Conservation (phyloP, 2,113 vertebrate genomes). For the Cinclus cinclus region DNA sequence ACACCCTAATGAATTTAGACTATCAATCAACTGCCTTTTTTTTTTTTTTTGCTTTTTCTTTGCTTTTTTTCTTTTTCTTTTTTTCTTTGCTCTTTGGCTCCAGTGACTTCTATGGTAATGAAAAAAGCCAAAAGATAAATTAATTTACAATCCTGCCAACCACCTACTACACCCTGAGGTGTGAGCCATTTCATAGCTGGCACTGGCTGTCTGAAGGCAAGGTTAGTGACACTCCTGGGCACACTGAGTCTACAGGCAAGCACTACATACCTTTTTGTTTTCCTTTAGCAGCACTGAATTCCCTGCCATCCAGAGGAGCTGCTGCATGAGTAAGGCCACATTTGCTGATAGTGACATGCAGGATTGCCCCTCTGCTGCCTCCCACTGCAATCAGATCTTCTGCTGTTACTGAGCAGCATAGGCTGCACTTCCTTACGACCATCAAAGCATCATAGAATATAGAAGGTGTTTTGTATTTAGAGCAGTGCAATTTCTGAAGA, state of each 20-base stretch:
- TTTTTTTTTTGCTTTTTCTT: not conserved
- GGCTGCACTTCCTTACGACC: not conserved
- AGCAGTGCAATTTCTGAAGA: not conserved
- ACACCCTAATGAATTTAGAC: not conserved
- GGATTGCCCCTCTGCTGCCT: not conserved
- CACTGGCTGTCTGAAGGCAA: not conserved
- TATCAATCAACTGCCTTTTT: not conserved
- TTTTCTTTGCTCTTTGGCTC: not conserved
- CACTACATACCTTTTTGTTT: not conserved
- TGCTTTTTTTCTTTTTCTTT: not conserved
- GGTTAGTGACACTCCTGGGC: not conserved
- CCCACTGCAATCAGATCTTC: accelerated
- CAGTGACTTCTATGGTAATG: not conserved
- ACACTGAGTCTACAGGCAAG: not conserved
- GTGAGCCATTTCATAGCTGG: not conserved
- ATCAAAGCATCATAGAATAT: not conserved
- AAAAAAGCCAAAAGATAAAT: not conserved
- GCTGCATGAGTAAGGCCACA: not conserved
- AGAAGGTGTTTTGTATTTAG: not conserved
- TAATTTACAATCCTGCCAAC: not conserved
- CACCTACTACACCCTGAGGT: not conserved
- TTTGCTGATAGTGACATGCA: not conserved
- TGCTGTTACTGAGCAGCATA: not conserved
- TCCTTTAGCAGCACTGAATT: not conserved
- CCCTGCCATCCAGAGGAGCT: not conserved